Evolutionary conservation across 2,888 invertebrate species (phyloP), one percentile per base, ranked within the genome.

Genomic region (Gymnosoma rotundatum): DNA sequence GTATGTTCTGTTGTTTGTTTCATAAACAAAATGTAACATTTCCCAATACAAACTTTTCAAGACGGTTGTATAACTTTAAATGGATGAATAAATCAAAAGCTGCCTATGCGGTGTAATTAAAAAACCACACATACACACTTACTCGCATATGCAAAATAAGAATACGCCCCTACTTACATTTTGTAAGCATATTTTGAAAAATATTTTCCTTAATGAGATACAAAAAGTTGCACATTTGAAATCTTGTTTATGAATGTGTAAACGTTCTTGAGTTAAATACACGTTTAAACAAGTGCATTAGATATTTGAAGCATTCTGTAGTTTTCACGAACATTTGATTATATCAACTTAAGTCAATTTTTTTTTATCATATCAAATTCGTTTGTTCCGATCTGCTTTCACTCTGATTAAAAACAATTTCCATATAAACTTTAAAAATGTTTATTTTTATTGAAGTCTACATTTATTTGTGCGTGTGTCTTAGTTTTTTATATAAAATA

Each of bases 61-160:
- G 67, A 64, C 63, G 45, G 48, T 16, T 66, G 42, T 79, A 73
- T 25, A 50, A 89, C 88, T 89, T 90, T 89, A 88, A 88, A 90
- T 88, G 88, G 89, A 88, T 87, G 86, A 90, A 89, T 89, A 90
- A 89, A 89, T 89, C 88, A 88, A 87, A 89, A 89, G 88, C 88
- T 88, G 89, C 89, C 90, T 90, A 89, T 88, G 78, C 21, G 36
- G 52, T 52, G 9, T 54, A 63, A 78, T 78, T 78, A 69, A 61
- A 78, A 67, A 56, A 56, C 21, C 36, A n/a, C n/a, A n/a, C n/a
- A n/a, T n/a, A n/a, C n/a, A n/a, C n/a, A n/a, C n/a, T n/a, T n/a
- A n/a, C 45, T 2, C 25, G 4, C 25, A 25, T 4, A 4, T 4
- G 3, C 16, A 36, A 45, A 48, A 21, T n/a, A 48, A 42, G 9